Base-by-base conservation (phyloP, 1,140 invertebrate species). In the Drosophila kikkawai region DNA sequence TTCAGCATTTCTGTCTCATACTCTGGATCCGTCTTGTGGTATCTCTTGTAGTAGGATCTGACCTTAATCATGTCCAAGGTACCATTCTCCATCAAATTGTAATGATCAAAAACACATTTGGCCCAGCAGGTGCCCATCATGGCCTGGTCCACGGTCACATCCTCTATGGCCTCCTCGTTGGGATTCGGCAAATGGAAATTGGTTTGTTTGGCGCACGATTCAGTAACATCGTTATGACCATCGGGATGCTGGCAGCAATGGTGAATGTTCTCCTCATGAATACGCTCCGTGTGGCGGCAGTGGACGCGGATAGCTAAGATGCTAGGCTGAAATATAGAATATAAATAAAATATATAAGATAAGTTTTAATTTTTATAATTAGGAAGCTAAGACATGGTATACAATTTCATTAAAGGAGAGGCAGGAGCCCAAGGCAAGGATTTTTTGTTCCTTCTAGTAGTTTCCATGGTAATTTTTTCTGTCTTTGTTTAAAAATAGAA, bases 251-350 rank as follows among this genome's bases (percentile, higher is more conserved):
- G 63, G 55, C 87, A 91, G 56, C 87, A 91, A 15, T 48, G 57
- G 13, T 91, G 83, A 13, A 91, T 91, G 19, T 88, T 82, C 67
- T 91, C 80, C 88, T 91, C 87, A n/a, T 77, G 83, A 0, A 91
- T 74, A 0, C 75, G 58, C 13, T 84, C 71, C 58, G 74, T 55
- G 19, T 91, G 68, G 7, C 56, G 61, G 26, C 83, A 91, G 9
- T 84, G 67, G 0, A 84, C n/a, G 0, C 70, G 65, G 1, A 75
- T 67, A 13, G 44, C 42, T 5, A 32, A 19, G 1, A 29, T 9
- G 13, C 12, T 50, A 9, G 15, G 11, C 80, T 83, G 11, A 0
- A 41, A 19, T 2, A 9, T n/a, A 6, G 3, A 50, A 5, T 4
- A 8, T 6, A n/a, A 26, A 17, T 36, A 11, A 12, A 41, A 29